These are phyloP conservation scores for Danaus melanippus DNA, from an alignment of 1,140 invertebrate genomes.

Conservation along the genomic window DNA sequence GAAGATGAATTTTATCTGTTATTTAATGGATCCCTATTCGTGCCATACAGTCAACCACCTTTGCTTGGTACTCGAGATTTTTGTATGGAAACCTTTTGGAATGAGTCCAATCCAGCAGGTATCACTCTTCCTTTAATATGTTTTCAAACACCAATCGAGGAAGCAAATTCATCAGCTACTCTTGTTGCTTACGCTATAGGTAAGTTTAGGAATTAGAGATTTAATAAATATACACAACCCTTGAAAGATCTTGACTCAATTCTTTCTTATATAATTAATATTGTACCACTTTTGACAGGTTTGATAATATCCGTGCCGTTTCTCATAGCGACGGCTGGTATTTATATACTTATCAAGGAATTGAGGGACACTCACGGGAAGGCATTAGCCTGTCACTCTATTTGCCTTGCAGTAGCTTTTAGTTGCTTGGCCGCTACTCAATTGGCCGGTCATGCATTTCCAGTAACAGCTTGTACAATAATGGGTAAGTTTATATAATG, in stretches of 20 bases:
- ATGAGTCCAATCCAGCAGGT: conserved; percentile 48
- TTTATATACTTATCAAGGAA: conserved; percentile 70
- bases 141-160: conserved; percentile 44
- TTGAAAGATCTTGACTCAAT: too few relatives aligned
- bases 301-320: conserved; percentile 71
- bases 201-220: conserved; percentile 8
- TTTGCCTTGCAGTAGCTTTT: conserved; percentile 66
- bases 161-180: conserved; percentile 42
- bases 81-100: conserved; percentile 72
- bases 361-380: conserved; percentile 73
- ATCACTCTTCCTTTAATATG: conserved; percentile 65
- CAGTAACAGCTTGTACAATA: conserved; percentile 48
- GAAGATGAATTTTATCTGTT: conserved; percentile 74
- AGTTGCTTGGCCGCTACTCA: conserved; percentile 56
- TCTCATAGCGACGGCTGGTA: conserved; percentile 66
- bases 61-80: conserved; percentile 72
- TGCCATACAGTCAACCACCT: conserved; percentile 55
- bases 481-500: conserved; percentile 54
- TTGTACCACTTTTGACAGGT: conserved; percentile 37
- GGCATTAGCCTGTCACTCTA: conserved; percentile 69
- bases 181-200: conserved; percentile 57
- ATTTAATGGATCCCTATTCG: conserved; percentile 74
- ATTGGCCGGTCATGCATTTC: conserved; percentile 47
- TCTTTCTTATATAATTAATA: background rate
- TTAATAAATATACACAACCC: background rate